Evolutionary conservation across 2,797 vertebrate species (phyloP), one percentile per base, ranked within the genome.

Genomic region (Cuculus canorus): DNA sequence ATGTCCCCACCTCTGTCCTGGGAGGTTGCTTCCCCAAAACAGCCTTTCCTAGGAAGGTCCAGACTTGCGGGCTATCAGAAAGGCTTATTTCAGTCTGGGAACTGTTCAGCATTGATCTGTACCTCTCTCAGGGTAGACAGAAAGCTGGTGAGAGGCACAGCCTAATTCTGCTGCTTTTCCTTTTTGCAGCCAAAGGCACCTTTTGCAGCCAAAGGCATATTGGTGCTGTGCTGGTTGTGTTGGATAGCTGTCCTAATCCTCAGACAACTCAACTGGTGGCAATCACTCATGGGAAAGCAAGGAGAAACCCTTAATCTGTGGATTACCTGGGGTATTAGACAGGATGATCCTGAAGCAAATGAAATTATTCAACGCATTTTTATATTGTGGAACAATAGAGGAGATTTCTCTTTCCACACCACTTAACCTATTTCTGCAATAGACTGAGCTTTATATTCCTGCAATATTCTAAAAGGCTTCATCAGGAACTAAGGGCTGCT

Each of bases 301-400:
- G 71, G n/a, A n/a, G 70, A 90, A 76, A 18, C 48, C 73, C 75
- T 92, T 93, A 84, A 93, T 76, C 43, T 86, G 83, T 0, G 0
- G 93, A 84, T 95, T 95, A 90, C 53, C 66, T 52, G 5, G 43
- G 53, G 23, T 72, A 60, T 95, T 92, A 84, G 66, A 60, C 6
- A 7, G 78, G 88, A 94, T 83, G 54, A 95, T 82, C 86, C 82
- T 22, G n/a, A 90, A 50, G 77, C 56, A n/a, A 27, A 50, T 41
- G 52, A 90, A 93, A 90, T 86, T 82, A 47, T 76, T 82, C 70
- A 84, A 7, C 72, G 18, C 33, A 25, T 59, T 71, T 79, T 82
- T 85, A 17, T 27, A 57, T n/a, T 0, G 1, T 37, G 66, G 60
- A 96, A 92, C 78, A 82, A 73, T 10, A 73, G 65, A 41, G 32